These are phyloP conservation scores for Limnephilus auricula DNA, from an alignment of 2,888 invertebrate genomes.

Conservation along the genomic window DNA sequence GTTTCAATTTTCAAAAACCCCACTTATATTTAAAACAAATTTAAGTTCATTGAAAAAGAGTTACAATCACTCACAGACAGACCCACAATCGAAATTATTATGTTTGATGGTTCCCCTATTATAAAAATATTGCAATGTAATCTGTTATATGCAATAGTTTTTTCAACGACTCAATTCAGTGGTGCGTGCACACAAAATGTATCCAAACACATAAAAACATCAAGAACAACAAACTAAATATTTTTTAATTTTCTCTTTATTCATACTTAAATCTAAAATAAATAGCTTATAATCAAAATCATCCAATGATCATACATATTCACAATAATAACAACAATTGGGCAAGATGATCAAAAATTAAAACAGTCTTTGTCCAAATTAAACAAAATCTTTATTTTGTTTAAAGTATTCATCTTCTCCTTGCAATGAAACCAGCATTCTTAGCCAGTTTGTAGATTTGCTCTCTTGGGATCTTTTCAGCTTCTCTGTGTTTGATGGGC, in stretches of 20 bases:
- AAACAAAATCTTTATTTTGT: neutral
- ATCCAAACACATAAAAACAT: neutral
- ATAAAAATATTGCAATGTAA: too few relatives aligned
- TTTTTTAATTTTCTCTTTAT: neutral
- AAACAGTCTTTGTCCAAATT: neutral
- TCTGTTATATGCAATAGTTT: too few relatives aligned
- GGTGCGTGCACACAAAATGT: too few relatives aligned
- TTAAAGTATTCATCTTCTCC: constrained; percentile 50
- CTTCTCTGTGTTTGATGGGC: constrained; percentile 87
- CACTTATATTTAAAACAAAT: too few relatives aligned
- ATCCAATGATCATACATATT: neutral
- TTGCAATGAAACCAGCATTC: constrained; percentile 81
- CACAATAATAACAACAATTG: neutral
- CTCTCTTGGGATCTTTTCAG: constrained; percentile 88
- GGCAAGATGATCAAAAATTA: constrained; percentile 12
- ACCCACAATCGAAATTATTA: too few relatives aligned
- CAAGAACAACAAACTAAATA: neutral
- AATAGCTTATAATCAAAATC: constrained; percentile 20
- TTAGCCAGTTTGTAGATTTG: constrained; percentile 86
- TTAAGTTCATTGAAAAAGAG: too few relatives aligned
- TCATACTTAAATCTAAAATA: neutral
- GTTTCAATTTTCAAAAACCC: too few relatives aligned
- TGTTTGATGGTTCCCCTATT: too few relatives aligned
- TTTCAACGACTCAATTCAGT: too few relatives aligned
- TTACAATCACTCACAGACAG: too few relatives aligned